A percentile compares a stretch with the other conserved stretches of the same genome.
Conservation (phyloP, 2,797 vertebrate genomes). For the Xiphorhynchus erythropygius region DNA sequence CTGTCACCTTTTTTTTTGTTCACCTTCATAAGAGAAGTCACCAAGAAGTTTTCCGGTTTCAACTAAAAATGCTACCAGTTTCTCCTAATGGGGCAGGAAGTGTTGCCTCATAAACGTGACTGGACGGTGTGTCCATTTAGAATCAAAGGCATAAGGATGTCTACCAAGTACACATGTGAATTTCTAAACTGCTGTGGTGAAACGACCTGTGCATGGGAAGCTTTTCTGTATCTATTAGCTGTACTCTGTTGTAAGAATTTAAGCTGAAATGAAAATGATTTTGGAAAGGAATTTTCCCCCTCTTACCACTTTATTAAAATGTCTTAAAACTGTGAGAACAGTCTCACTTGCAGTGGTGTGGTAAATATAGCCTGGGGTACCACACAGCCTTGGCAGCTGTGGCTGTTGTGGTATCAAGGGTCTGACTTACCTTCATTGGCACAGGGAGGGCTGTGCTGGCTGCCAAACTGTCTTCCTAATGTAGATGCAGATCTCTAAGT, state of each 20-base stretch:
- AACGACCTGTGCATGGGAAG: neutral
- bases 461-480: neutral
- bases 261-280: neutral
- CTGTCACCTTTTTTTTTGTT: neutral
- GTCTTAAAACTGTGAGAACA: neutral
- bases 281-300: neutral
- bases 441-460: fast-evolving
- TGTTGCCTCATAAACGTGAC: neutral
- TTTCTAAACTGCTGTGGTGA: neutral
- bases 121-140: neutral
- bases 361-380: neutral
- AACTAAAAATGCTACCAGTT: neutral
- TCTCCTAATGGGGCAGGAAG: neutral
- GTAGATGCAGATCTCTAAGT: neutral
- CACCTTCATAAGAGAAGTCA: neutral
- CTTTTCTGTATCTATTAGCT: neutral
- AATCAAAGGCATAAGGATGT: neutral
- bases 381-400: neutral
- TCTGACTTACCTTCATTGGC: neutral
- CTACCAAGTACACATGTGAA: neutral
- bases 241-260: neutral
- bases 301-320: neutral
- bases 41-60: neutral
- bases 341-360: neutral
- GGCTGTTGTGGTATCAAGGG: neutral